A percentile compares a stretch with the other conserved stretches of the same genome.
Evolutionary conservation across 2,113 vertebrate genomes (phyloP).

Genomic region (Muscicapa adusta): DNA sequence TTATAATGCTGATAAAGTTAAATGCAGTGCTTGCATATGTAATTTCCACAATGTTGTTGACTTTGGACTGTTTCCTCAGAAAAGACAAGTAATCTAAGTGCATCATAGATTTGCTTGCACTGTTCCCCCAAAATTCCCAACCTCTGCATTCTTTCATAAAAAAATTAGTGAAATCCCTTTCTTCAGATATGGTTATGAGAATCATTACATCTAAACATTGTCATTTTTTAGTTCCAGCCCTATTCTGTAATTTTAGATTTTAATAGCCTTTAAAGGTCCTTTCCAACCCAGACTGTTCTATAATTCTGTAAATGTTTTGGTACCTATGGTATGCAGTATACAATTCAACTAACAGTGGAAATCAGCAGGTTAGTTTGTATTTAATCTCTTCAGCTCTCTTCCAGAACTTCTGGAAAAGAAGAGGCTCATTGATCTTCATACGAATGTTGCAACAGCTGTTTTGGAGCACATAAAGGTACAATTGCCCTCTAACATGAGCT

Average conservation of each 20-base stretch:
- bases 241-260: not conserved
- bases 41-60: not conserved
- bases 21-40: not conserved
- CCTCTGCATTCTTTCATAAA: not conserved
- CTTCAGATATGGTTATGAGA: not conserved
- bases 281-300: not conserved
- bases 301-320: not conserved
- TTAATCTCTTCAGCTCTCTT: conserved; percentile 84
- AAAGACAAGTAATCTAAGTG: not conserved
- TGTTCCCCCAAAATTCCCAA: not conserved
- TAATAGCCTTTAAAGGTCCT: not conserved
- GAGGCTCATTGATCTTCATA: conserved; percentile 95
- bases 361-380: conserved; percentile 58
- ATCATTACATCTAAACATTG: not conserved
- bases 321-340: not conserved
- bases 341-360: not conserved
- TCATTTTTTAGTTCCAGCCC: not conserved
- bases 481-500: not conserved
- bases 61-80: not conserved
- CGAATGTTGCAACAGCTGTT: conserved; percentile 95
- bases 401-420: conserved; percentile 98
- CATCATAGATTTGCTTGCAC: not conserved
- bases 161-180: not conserved
- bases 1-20: not conserved
- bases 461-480: conserved; percentile 97